Evolutionary conservation across 2,113 vertebrate species (phyloP).

Genomic region (Dicerorhinus sumatrensis): DNA sequence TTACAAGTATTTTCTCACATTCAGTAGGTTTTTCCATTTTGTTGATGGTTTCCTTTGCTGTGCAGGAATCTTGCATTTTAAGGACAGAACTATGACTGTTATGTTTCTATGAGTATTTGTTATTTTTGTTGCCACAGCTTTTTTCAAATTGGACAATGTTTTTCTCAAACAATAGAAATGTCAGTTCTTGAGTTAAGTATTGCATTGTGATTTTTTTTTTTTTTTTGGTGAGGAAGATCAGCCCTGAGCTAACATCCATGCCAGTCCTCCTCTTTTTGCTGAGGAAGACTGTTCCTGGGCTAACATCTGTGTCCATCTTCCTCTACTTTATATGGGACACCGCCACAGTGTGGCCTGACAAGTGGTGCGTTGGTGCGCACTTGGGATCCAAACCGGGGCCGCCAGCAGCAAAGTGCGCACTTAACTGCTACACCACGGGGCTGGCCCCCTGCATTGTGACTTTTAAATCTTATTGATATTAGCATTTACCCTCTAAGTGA

Average conservation of each 20-base stretch:
- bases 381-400: no score
- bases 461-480: background rate
- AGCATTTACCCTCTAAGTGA: background rate
- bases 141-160: constrained; percentile 27
- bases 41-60: background rate
- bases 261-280: no score
- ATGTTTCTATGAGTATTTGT: background rate
- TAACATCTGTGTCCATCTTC: no score
- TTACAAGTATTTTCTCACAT: background rate
- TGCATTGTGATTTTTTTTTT: background rate
- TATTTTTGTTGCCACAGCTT: background rate
- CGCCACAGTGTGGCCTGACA: no score
- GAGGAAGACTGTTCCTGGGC: no score
- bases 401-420: no score
- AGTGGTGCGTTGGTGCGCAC: no score
- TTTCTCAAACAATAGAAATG: background rate
- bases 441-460: background rate
- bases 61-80: background rate
- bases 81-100: background rate
- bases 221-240: no score
- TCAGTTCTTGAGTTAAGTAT: background rate
- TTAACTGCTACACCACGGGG: no score
- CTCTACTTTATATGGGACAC: no score
- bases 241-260: no score
- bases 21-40: background rate